Base-by-base conservation (phyloP, 2,797 vertebrate species). In the Diplodus sargus region DNA sequence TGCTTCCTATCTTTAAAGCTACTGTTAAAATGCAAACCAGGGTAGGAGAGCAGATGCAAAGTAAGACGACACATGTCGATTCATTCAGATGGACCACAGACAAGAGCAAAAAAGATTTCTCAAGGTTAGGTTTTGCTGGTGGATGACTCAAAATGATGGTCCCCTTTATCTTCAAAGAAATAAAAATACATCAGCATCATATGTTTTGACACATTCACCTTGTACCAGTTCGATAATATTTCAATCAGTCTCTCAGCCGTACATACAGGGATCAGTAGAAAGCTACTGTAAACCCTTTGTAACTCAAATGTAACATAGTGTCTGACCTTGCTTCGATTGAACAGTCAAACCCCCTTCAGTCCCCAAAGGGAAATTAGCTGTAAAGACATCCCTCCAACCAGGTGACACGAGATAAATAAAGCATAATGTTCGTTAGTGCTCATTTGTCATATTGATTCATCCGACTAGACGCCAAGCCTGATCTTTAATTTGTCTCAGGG, bases 401-500 rank as follows among this genome's bases (percentile, higher is more conserved):
- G 70, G 51, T 23, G 6, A 62, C 45, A 54, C 52, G 30, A 64
- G 30, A 69, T 23, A 79, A 51, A 84, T 80, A 34, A 82, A 80
- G 64, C 56, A 51, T 78, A 70, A 74, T 23, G 64, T n/a, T 83
- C 48, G 23, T 86, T 64, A 69, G 48, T 22, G 61, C 48, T 79
- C 45, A 54, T 82, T 79, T 80, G 65, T 87, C 59, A 72, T 68
- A 79, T 84, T 86, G 67, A 90, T 72, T 42, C 54, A 74, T 81
- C 54, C 58, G 76, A 81, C 53, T 48, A 43, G 64, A 81, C 47
- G 59, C 48, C 28, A 39, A 54, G 14, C 14, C 13, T 58, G 71
- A 54, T 84, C 62, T 91, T 75, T 73, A 60, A 62, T 82, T 60
- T 79, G 76, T 86, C 78, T 23, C 93, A 99, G 97, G 90, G 98